phyloP scores from a whole-genome alignment of 2,888 invertebrate species.

The Diogma glabrata region DNA sequence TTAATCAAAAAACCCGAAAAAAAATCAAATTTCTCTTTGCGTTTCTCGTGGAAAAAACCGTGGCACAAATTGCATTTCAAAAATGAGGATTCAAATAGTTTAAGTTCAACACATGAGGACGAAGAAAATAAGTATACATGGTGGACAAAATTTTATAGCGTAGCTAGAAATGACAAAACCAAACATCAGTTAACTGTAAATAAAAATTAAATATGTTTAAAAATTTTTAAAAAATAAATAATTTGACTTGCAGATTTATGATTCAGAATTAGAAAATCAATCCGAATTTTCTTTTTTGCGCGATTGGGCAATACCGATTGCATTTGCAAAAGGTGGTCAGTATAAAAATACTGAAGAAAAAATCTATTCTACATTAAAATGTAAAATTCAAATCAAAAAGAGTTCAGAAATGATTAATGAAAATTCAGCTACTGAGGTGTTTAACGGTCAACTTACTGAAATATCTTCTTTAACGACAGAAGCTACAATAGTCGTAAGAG shows the following conservation, averaged over 20 bases:
- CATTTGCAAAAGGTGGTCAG: slow-evolving; percentile 42
- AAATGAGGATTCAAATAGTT: no score
- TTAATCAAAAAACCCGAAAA: no score
- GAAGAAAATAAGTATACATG: slow-evolving; percentile 28
- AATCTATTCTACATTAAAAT: slow-evolving; percentile 34
- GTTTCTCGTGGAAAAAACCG: no score
- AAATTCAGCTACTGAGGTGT: neutral
- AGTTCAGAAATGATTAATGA: no score
- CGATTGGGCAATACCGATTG: slow-evolving; percentile 52
- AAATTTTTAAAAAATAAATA: neutral
- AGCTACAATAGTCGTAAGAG: slow-evolving; percentile 41
- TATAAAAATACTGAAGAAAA: slow-evolving; percentile 25
- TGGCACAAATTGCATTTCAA: no score
- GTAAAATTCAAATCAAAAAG: slow-evolving; percentile 15
- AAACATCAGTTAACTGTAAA: slow-evolving; percentile 28
- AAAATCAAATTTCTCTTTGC: no score
- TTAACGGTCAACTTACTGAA: no score
- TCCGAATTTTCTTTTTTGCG: slow-evolving; percentile 52
- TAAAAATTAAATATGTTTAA: neutral
- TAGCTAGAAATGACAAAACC: slow-evolving; percentile 32
- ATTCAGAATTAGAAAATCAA: slow-evolving; percentile 54
- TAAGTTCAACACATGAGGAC: no score
- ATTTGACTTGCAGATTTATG: slow-evolving; percentile 37
- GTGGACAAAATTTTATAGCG: slow-evolving; percentile 46
- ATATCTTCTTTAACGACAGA: slow-evolving; percentile 10